These are phyloP conservation scores for Linyphia triangularis DNA, from an alignment of 2,888 invertebrate genomes.

Conservation along the genomic window DNA sequence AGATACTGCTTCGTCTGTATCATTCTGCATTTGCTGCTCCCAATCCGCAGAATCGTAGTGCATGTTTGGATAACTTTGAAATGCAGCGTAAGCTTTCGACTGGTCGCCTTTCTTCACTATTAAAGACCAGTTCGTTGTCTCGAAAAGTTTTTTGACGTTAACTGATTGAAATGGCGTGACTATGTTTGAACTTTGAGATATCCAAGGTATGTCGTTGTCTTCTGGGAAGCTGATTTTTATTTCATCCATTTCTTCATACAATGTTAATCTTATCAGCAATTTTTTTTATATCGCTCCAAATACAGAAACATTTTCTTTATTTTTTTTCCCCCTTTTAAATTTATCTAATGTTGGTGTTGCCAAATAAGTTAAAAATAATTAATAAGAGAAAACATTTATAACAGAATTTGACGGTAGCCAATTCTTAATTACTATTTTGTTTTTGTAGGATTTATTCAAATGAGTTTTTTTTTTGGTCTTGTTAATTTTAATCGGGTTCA, in stretches of 20 bases:
- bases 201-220: constrained; percentile 23
- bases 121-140: constrained; percentile 48
- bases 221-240: constrained; percentile 1
- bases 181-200: neutral
- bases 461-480: too few species aligned
- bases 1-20: neutral
- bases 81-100: constrained; percentile 36
- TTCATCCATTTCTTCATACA: constrained; percentile 15
- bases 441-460: too few species aligned
- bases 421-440: too few species aligned
- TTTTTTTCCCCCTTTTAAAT: too few species aligned
- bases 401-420: too few species aligned
- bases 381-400: too few species aligned
- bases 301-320: too few species aligned
- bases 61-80: constrained; percentile 37
- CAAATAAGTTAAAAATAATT: too few species aligned
- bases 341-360: too few species aligned
- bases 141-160: constrained; percentile 40
- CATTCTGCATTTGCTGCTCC: neutral
- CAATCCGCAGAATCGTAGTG: neutral
- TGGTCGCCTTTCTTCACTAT: constrained; percentile 9
- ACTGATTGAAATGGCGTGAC: constrained; percentile 19
- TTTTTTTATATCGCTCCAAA: too few species aligned
- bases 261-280: too few species aligned
- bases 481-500: too few species aligned